These are phyloP conservation scores for Falcunculus frontatus DNA, from an alignment of 2,113 vertebrate genomes.

Conservation along the genomic window DNA sequence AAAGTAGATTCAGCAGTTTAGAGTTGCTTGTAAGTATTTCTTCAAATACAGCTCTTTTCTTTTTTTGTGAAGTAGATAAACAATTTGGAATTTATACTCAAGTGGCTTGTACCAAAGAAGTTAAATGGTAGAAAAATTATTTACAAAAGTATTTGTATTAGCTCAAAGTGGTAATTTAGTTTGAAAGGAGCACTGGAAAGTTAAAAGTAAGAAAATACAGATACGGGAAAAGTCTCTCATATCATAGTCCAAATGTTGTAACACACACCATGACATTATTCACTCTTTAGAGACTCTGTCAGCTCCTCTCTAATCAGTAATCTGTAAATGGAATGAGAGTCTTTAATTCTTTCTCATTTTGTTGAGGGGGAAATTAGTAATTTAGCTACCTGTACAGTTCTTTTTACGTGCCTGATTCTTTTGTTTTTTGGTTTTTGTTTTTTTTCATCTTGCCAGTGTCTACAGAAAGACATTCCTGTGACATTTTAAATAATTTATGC, in stretches of 20 bases:
- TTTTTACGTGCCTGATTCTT: background rate
- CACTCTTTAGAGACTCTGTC: background rate
- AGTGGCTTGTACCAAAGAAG: background rate
- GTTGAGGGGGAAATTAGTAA: background rate
- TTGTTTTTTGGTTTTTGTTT: background rate
- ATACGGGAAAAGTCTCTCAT: background rate
- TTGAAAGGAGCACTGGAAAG: background rate
- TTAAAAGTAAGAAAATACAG: background rate
- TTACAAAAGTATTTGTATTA: background rate
- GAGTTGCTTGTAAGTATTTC: background rate
- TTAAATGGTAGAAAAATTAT: background rate
- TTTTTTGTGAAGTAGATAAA: background rate
- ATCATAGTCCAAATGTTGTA: background rate
- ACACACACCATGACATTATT: background rate
- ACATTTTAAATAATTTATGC: background rate
- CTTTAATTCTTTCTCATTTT: constrained; percentile 18
- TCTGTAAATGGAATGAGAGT: background rate
- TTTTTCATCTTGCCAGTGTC: background rate
- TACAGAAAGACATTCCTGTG: background rate
- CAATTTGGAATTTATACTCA: background rate
- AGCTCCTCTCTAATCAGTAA: constrained; percentile 5
- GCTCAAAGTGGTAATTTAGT: background rate
- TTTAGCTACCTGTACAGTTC: background rate
- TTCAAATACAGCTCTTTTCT: background rate
- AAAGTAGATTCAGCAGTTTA: constrained; percentile 3